Evolutionary conservation across 2,888 invertebrate genomes (phyloP), one percentile per base, ranked within the genome.

Genomic region (Drosophila testacea): DNA sequence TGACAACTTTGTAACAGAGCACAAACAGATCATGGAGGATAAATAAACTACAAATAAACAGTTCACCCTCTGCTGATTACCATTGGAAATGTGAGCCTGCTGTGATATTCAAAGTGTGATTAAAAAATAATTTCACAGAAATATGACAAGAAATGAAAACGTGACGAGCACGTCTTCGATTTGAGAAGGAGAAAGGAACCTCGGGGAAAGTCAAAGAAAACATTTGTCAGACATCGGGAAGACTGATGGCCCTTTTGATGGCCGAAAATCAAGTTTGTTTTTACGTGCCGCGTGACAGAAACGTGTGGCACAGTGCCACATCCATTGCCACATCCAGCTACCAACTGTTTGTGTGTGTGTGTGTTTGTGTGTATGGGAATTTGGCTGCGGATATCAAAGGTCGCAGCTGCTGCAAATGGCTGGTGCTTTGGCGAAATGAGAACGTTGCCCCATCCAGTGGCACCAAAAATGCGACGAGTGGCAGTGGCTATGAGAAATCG

Each of bases 351-450:
- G 66, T 59, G 72, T 69, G 63, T 73, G 63, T 51, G 67, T 59
- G 74, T 69, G 63, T 59, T 66, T 73, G 63, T 51, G 67, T 59
- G 75, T 69, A 61, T 60, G 69, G 64, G 77, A 77, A 69, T 70
- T 68, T 32, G 72, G 73, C 69, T 68, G 59, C 28, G 81, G 68
- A 87, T 87, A 89, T 89, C 86, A 87, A 89, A 87, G 86, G 86
- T 85, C 86, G 83, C 87, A 87, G 88, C 88, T 89, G 89, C 75
- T 85, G 83, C 88, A 88, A 87, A 87, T 87, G 89, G 88, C 85
- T 88, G 87, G 88, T 85, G 85, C 89, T 88, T 86, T 78, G 77
- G 34, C 77, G 56, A 86, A 88, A 84, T 86, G 84, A 81, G 83
- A 59, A 39, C 48, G 46, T 44, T 48, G 60, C 41, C 52, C 63